phyloP scores from a whole-genome alignment of 2,888 invertebrate species.

The Mythimna pallens region DNA sequence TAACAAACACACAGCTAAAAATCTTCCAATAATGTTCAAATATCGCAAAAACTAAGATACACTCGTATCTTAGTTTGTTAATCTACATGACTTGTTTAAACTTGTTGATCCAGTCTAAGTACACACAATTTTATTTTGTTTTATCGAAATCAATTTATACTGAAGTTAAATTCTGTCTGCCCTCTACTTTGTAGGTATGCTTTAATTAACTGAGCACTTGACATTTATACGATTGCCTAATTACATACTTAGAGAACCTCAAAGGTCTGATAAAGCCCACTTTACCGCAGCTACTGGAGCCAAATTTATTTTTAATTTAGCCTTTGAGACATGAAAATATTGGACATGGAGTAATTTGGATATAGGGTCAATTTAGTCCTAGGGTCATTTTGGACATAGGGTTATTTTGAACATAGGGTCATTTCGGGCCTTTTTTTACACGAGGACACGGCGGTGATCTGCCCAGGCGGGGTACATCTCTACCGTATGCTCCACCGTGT shows the following conservation, averaged over 20 bases:
- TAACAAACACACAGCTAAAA: no score
- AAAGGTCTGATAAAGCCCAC: slow-evolving; percentile 6
- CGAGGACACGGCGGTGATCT: no score
- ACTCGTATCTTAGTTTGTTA: no score
- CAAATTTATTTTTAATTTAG: slow-evolving; percentile 16
- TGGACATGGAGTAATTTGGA: neutral
- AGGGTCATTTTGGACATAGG: neutral
- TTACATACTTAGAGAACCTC: slow-evolving; percentile 19
- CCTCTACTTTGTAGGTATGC: slow-evolving; percentile 9
- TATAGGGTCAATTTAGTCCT: neutral
- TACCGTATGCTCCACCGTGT: no score
- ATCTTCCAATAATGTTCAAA: neutral
- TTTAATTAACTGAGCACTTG: slow-evolving; percentile 20
- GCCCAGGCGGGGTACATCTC: no score
- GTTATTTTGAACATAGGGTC: no score
- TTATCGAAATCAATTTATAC: neutral
- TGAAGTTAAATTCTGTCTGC: slow-evolving; percentile 12
- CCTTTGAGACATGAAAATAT: neutral
- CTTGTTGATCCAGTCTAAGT: neutral
- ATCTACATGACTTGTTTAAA: neutral
- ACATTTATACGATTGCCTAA: slow-evolving; percentile 19
- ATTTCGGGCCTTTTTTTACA: no score
- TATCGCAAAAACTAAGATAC: neutral
- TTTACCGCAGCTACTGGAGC: neutral
- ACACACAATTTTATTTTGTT: neutral